phyloP scores from a whole-genome alignment of 2,797 vertebrate species.

The Cheirogaleus major region DNA sequence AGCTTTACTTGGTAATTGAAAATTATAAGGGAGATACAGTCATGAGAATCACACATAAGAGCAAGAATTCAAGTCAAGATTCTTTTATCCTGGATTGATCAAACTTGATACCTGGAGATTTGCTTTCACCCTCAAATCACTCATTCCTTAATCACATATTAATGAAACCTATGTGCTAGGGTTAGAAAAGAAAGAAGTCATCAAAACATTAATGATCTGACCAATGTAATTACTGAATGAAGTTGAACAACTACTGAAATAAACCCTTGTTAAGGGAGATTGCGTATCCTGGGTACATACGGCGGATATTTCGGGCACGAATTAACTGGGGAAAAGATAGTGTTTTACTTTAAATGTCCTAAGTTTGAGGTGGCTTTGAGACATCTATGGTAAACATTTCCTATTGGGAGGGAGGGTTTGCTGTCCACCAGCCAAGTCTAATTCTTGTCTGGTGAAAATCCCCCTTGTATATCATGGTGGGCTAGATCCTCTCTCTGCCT shows the following conservation, averaged over 20 bases:
- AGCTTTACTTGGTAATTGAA: conserved; percentile 6
- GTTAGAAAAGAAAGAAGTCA: not conserved
- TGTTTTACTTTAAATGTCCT: not conserved
- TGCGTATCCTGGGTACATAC: not conserved
- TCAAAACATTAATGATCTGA: not conserved
- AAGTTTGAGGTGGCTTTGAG: not conserved
- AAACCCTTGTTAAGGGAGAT: not conserved
- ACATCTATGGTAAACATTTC: not conserved
- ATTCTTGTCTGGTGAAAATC: not conserved
- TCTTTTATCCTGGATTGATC: not conserved
- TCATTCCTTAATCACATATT: not conserved
- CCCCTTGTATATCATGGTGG: not conserved
- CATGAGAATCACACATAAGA: not conserved
- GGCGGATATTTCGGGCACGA: not conserved
- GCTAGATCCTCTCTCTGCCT: not conserved
- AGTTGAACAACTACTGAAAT: not conserved
- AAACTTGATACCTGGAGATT: not conserved
- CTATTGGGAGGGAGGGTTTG: not conserved
- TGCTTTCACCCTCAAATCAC: not conserved
- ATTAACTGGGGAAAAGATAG: not conserved
- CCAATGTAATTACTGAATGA: not conserved
- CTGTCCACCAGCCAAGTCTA: not conserved
- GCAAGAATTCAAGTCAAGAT: conserved; percentile 32
- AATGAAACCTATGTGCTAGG: not conserved
- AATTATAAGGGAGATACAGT: conserved; percentile 1